These are phyloP conservation scores for Sternotherus odoratus DNA, from an alignment of 2,797 vertebrate species.

Conservation along the genomic window DNA sequence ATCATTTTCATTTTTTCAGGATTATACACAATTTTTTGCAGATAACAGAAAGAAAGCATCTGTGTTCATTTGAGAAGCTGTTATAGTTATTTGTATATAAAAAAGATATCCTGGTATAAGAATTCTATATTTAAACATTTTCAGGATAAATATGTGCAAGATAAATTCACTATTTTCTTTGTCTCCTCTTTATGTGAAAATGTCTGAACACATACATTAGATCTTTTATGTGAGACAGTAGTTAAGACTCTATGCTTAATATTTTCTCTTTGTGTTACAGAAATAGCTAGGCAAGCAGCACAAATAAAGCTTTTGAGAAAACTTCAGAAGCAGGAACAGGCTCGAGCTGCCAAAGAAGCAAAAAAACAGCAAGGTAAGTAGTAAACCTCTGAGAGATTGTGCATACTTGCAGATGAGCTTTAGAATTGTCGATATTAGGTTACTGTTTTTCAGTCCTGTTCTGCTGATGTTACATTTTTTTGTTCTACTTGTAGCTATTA, in stretches of 20 bases:
- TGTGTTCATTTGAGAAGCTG: neutral
- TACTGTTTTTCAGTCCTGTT: neutral
- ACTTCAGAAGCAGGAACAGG: constrained; percentile 94
- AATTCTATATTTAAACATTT: neutral
- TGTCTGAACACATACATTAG: neutral
- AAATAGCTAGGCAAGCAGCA: constrained; percentile 95
- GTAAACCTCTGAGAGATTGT: neutral
- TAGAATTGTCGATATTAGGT: neutral
- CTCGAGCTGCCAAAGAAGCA: constrained; percentile 93
- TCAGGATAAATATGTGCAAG: neutral
- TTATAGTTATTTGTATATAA: neutral
- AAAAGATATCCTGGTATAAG: neutral
- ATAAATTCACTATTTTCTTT: neutral
- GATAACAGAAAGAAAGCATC: neutral
- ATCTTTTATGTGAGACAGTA: neutral
- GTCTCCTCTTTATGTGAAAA: neutral
- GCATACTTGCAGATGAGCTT: neutral
- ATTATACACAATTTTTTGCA: neutral
- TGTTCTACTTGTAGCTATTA: constrained; percentile 85
- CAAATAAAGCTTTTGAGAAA: constrained; percentile 96
- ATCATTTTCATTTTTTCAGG: neutral
- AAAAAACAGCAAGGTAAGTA: constrained; percentile 91
- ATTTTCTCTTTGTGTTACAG: constrained; percentile 80
- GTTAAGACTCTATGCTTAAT: neutral
- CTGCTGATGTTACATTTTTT: constrained; percentile 49